Percentiles rank a stretch among this genome's conserved stretches.
These are phyloP conservation scores for Ectobius pallidus DNA, from an alignment of 2,888 invertebrate genomes.

Conservation along the genomic window DNA sequence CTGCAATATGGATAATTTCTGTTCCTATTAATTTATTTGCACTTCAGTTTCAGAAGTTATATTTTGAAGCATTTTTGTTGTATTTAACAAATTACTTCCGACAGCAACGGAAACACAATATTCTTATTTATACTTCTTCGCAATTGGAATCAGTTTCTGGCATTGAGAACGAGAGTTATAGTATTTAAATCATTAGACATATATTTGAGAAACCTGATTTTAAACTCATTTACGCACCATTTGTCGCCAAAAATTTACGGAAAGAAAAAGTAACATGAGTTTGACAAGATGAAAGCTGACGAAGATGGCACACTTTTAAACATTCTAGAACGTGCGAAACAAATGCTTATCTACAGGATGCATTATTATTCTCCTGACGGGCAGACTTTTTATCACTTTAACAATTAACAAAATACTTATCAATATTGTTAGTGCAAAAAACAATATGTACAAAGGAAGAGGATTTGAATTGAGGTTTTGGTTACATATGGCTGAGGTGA, in stretches of 20 bases:
- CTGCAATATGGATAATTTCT: too few relatives aligned
- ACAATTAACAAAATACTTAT: background rate
- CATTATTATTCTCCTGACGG: background rate
- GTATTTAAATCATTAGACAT: too few relatives aligned
- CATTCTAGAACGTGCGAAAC: slow-evolving; percentile 33
- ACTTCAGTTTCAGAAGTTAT: too few relatives aligned
- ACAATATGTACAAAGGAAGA: background rate
- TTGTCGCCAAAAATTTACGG: background rate
- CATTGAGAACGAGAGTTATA: too few relatives aligned
- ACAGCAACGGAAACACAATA: too few relatives aligned
- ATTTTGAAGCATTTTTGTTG: too few relatives aligned
- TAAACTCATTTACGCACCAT: background rate
- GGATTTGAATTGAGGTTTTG: background rate
- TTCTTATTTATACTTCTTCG: too few relatives aligned
- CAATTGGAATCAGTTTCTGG: too few relatives aligned
- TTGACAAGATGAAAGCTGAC: background rate
- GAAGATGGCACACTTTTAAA: slow-evolving; percentile 31
- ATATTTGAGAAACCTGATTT: background rate
- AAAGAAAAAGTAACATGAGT: background rate
- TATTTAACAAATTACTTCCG: too few relatives aligned
- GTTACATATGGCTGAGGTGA: background rate
- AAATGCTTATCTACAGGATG: background rate
- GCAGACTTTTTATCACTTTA: background rate
- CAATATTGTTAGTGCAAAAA: background rate
- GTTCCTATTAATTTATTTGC: too few relatives aligned